These are phyloP conservation scores for Sinotaia quadrata DNA, from an alignment of 2,888 invertebrate genomes.

Conservation along the genomic window DNA sequence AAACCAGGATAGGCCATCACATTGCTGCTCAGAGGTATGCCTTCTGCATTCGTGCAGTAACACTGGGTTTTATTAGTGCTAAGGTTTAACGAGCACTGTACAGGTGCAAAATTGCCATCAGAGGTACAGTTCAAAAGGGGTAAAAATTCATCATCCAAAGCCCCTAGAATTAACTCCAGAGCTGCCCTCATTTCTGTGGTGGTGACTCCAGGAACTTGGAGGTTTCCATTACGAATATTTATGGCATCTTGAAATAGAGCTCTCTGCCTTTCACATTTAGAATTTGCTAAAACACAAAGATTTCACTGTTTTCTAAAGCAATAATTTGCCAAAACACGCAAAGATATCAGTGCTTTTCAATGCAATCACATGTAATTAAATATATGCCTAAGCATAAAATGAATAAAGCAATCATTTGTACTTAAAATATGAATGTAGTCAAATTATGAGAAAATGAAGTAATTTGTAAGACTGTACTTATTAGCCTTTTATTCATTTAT, in stretches of 20 bases:
- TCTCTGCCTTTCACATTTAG: conserved; percentile 23
- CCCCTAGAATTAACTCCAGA: background rate
- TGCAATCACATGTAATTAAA: background rate
- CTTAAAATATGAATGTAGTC: too few species aligned
- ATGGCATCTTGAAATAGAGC: conserved; percentile 24
- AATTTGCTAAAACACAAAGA: conserved; percentile 22
- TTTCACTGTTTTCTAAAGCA: too few species aligned
- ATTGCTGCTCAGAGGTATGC: conserved; percentile 25
- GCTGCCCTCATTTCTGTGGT: conserved; percentile 7
- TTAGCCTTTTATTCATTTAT: too few species aligned
- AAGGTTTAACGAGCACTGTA: conserved; percentile 24
- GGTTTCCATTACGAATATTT: conserved; percentile 1
- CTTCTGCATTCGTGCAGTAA: conserved; percentile 24
- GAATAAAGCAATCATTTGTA: too few species aligned
- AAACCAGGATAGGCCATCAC: conserved; percentile 20
- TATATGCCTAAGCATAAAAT: background rate
- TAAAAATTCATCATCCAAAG: background rate
- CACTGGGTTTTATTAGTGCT: background rate
- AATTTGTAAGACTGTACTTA: too few species aligned
- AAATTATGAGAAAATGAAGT: too few species aligned
- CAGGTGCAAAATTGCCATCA: conserved; percentile 21
- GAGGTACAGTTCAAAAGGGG: conserved; percentile 25
- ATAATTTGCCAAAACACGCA: too few species aligned
- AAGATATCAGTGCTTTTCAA: background rate
- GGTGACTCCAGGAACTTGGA: background rate